These are phyloP conservation scores for Hydropsyche tenuis DNA, from an alignment of 1,140 invertebrate genomes.

Conservation along the genomic window DNA sequence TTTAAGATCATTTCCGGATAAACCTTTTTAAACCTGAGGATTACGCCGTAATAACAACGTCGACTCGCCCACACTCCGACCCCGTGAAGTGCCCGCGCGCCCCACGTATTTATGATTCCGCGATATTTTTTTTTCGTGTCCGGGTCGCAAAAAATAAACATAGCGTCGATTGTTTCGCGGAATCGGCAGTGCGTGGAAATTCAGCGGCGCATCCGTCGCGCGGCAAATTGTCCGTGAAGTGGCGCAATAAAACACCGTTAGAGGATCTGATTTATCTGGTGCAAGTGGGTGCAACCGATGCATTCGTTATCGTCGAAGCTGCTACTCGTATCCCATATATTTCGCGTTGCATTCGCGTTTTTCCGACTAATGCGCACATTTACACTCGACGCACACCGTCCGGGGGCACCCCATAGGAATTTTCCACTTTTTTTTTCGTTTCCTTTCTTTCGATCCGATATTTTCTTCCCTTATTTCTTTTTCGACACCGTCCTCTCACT, in stretches of 20 bases:
- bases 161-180: too few species aligned
- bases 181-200: too few species aligned
- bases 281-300: background rate
- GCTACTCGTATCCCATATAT: slow-evolving; percentile 25
- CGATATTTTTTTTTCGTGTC: too few species aligned
- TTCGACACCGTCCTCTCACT: slow-evolving; percentile 1
- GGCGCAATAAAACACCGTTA: too few species aligned
- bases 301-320: slow-evolving; percentile 2
- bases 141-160: too few species aligned
- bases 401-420: background rate
- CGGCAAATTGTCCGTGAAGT: too few species aligned
- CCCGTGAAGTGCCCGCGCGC: too few species aligned
- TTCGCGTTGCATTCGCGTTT: slow-evolving; percentile 31
- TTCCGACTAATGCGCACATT: slow-evolving; percentile 32
- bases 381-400: background rate
- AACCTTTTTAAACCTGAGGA: slow-evolving; percentile 18
- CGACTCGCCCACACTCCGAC: background rate
- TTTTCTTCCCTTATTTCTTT: slow-evolving; percentile 7
- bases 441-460: slow-evolving; percentile 5
- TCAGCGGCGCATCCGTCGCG: too few species aligned
- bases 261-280: too few species aligned
- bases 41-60: slow-evolving; percentile 6
- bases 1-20: slow-evolving; percentile 21
- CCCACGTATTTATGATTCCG: too few species aligned
- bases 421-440: slow-evolving; percentile 17